Conservation (phyloP, 1,140 invertebrate genomes). For the Sycophaga agraensis region DNA sequence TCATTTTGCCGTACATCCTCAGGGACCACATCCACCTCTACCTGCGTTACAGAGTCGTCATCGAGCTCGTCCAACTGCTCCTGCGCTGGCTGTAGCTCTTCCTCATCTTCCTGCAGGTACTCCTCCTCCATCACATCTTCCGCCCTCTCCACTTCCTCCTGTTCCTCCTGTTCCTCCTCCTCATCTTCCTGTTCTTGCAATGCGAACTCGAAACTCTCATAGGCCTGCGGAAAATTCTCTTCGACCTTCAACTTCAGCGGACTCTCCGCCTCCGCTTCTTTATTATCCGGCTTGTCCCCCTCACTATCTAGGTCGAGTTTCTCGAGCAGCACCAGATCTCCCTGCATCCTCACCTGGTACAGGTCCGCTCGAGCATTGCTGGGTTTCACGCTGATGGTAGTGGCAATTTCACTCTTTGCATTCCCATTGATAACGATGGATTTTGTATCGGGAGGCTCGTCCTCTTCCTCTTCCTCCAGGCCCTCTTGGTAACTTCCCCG, state of each 20-base stretch:
- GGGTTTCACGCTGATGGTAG: no score
- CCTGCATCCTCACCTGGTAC: conserved; percentile 34
- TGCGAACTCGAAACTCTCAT: no score
- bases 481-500: no score
- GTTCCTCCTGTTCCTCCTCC: no score
- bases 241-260: neutral
- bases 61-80: conserved; percentile 10
- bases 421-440: conserved; percentile 7
- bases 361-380: neutral
- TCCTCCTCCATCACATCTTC: neutral
- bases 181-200: neutral
- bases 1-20: neutral
- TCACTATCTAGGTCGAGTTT: conserved; percentile 32
- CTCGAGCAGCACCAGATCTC: conserved; percentile 28
- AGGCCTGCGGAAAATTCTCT: no score
- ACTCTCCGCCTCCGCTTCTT: neutral
- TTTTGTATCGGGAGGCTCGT: neutral
- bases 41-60: neutral
- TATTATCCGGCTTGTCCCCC: neutral
- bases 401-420: neutral
- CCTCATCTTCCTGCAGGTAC: no score
- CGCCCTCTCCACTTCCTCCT: neutral
- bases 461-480: no score
- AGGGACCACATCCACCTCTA: no score
- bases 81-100: neutral